phyloP scores from a whole-genome alignment of 2,113 vertebrate genomes.

The Orientallactaga bullata region DNA sequence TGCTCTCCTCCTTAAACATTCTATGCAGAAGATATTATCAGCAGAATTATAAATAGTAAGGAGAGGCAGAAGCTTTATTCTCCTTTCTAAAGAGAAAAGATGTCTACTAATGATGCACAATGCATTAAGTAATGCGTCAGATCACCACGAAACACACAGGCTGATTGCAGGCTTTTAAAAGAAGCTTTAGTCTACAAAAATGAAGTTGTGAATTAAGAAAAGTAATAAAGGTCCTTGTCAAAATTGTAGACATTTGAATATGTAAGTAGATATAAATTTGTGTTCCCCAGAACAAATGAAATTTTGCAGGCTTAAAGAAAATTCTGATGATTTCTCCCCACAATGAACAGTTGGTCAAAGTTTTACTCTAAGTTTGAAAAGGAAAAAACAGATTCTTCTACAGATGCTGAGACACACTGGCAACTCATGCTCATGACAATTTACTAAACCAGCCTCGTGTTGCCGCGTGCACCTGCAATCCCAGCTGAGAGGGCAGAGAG shows the following conservation, averaged over 20 bases:
- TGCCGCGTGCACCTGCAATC: too few relatives aligned
- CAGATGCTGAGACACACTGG: not conserved
- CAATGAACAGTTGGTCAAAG: not conserved
- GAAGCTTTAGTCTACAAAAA: not conserved
- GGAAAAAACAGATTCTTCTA: not conserved
- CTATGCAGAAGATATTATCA: not conserved
- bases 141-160: not conserved
- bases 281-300: not conserved
- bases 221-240: not conserved
- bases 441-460: too few relatives aligned
- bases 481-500: too few relatives aligned
- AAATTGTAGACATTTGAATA: not conserved
- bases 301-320: slow-evolving; percentile 17
- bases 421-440: too few relatives aligned
- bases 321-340: not conserved
- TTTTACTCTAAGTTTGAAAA: not conserved
- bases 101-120: not conserved
- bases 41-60: not conserved
- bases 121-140: not conserved
- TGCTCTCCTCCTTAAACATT: not conserved
- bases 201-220: slow-evolving; percentile 1
- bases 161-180: not conserved
- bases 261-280: not conserved
- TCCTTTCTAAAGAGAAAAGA: not conserved
- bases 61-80: not conserved